These are phyloP conservation scores for Amphipoea oculea DNA, from an alignment of 2,888 invertebrate genomes.

Conservation along the genomic window DNA sequence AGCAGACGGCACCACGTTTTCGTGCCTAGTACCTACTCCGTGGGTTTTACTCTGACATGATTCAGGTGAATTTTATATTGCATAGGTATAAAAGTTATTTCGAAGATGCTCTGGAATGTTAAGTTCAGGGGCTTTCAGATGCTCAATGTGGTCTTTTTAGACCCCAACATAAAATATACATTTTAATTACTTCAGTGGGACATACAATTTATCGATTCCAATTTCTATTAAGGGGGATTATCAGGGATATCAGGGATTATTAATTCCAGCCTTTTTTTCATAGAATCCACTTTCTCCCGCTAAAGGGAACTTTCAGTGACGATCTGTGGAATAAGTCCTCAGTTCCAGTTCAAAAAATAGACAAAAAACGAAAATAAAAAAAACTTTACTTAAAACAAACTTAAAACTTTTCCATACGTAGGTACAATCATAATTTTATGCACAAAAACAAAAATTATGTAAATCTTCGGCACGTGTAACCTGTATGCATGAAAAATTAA, in stretches of 20 bases:
- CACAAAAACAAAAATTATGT: constrained; percentile 14
- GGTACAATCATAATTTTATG: background rate
- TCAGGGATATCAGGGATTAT: no score
- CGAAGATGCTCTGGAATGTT: constrained; percentile 8
- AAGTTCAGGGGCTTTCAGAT: background rate
- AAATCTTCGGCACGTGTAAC: constrained; percentile 25
- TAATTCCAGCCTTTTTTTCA: no score
- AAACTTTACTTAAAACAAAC: background rate
- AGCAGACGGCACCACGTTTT: constrained; percentile 80
- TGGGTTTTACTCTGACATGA: constrained; percentile 77
- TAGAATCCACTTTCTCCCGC: no score
- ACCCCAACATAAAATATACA: background rate
- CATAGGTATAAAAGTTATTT: constrained; percentile 29
- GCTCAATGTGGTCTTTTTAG: background rate
- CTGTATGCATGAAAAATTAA: constrained; percentile 12
- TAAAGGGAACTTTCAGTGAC: background rate
- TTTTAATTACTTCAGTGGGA: background rate
- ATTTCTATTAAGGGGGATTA: no score
- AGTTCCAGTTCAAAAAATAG: background rate
- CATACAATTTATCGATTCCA: background rate
- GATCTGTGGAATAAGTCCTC: background rate
- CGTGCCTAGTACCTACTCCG: constrained; percentile 78
- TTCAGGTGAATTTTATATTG: constrained; percentile 76
- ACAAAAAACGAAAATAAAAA: background rate
- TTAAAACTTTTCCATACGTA: background rate